Conservation (phyloP, 2,113 vertebrate species). For the Oreotrochilus melanogaster region DNA sequence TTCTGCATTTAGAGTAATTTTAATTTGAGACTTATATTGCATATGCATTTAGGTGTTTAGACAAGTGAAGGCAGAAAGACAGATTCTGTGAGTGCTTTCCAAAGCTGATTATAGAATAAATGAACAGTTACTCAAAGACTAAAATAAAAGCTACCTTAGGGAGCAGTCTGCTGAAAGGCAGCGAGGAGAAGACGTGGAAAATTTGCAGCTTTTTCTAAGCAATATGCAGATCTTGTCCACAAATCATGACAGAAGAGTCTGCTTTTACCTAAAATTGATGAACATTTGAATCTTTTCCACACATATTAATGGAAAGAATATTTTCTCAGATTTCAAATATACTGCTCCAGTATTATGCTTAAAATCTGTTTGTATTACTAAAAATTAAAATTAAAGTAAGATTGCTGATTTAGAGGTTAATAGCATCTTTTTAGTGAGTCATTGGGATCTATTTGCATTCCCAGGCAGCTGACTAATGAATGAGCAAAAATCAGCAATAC, state of each 20-base stretch:
- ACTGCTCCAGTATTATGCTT: neutral
- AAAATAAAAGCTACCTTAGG: neutral
- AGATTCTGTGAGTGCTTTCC: neutral
- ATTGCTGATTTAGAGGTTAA: neutral
- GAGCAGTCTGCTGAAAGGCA: neutral
- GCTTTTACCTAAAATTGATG: neutral
- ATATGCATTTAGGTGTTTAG: fast-evolving
- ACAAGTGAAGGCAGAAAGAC: neutral
- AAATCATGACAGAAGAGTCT: neutral
- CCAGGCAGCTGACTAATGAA: neutral
- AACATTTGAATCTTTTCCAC: neutral
- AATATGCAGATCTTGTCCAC: neutral
- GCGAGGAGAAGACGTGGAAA: neutral
- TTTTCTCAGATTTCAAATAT: neutral
- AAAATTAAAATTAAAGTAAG: neutral
- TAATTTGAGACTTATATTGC: neutral
- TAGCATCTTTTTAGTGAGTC: neutral
- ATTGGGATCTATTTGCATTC: neutral
- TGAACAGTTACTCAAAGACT: neutral
- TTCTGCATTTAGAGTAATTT: neutral
- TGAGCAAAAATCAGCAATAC: neutral
- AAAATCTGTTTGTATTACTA: neutral
- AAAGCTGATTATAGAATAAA: neutral
- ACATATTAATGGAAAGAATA: neutral
- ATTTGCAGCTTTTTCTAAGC: neutral